Conservation (phyloP, 2,797 vertebrate genomes). For the Acanthis flammea region DNA sequence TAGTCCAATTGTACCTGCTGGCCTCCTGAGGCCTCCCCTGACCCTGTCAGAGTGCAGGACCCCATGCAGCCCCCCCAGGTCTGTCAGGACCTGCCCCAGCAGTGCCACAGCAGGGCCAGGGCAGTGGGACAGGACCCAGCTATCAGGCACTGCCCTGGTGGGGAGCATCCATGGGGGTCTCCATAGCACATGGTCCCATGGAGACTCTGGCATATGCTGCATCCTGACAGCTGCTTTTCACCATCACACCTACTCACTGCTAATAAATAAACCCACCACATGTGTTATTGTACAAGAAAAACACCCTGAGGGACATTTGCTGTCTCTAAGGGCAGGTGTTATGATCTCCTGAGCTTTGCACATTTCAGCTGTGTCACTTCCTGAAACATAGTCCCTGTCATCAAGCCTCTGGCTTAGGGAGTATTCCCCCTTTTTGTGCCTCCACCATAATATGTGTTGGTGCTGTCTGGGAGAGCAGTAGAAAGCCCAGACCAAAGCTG, state of each 20-base stretch:
- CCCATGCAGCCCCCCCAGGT: background rate
- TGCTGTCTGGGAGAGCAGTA: background rate
- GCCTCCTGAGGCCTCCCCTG: fast-evolving
- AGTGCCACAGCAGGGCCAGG: background rate
- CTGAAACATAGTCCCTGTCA: fast-evolving
- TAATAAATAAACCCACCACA: background rate
- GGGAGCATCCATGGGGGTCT: fast-evolving
- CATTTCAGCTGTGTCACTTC: fast-evolving
- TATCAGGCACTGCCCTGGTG: background rate
- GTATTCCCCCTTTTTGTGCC: background rate
- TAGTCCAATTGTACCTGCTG: background rate
- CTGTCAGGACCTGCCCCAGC: background rate
- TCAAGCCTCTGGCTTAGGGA: background rate
- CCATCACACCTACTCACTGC: background rate
- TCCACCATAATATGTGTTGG: background rate
- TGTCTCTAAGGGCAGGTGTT: background rate
- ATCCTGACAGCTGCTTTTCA: fast-evolving
- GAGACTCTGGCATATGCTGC: background rate
- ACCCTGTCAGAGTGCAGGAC: fast-evolving
- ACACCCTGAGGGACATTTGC: fast-evolving
- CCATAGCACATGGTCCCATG: background rate
- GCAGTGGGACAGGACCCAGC: background rate
- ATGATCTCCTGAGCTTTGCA: background rate
- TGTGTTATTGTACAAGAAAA: background rate
- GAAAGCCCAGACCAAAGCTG: background rate